phyloP scores from a whole-genome alignment of 30 jellyfish, hydroid and myxozoan species.

The Rhopilema esculentum region DNA sequence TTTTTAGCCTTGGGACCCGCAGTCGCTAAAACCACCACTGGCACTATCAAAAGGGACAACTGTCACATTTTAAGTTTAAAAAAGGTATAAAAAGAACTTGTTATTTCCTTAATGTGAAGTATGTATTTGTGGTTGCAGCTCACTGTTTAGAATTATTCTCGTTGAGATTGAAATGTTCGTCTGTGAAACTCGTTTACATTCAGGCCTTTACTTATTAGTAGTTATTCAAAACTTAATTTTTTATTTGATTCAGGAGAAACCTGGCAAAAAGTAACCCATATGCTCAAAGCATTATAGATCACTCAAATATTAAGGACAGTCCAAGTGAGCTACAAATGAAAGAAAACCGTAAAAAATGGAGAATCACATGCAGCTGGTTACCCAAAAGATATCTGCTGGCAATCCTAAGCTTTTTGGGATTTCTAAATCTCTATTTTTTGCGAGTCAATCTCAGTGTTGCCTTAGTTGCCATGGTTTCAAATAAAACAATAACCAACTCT shows the following conservation, averaged over 20 bases:
- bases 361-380: constrained; percentile 73
- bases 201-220: no score
- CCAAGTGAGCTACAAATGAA: constrained; percentile 2
- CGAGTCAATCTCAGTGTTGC: constrained; percentile 98
- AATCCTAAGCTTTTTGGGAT: constrained; percentile 85
- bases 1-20: no score
- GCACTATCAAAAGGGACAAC: no score
- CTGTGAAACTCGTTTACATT: no score
- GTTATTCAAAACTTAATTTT: no score
- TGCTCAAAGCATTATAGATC: background rate
- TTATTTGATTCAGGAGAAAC: background rate
- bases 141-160: no score
- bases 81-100: no score
- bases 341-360: constrained; percentile 5
- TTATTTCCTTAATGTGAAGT: no score
- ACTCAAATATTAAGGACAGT: constrained; percentile 10
- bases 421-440: constrained; percentile 90
- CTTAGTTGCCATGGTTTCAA: constrained; percentile 95
- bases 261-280: background rate
- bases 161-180: no score
- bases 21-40: no score
- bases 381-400: constrained; percentile 96
- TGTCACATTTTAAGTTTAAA: no score
- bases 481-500: constrained; percentile 60
- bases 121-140: no score